A percentile compares a stretch with the other conserved stretches of the same genome.
Evolutionary conservation across 2,888 invertebrate species (phyloP).

Genomic region (Gastrophysa polygoni): DNA sequence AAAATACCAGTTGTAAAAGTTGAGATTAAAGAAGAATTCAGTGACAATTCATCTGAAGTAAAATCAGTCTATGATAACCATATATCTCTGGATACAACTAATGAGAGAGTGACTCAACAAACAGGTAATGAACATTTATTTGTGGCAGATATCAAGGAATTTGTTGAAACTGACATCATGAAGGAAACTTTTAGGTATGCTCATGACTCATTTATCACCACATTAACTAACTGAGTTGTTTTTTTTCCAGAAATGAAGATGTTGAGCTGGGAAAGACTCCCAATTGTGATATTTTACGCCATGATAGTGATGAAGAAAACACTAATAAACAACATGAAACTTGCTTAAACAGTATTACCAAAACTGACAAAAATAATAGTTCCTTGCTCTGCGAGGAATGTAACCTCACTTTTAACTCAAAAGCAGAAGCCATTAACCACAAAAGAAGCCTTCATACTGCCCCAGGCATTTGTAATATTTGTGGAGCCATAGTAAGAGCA

Average conservation of each 20-base stretch:
- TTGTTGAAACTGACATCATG: not conserved
- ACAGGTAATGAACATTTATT: not conserved
- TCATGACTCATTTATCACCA: no score
- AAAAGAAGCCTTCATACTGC: conserved; percentile 41
- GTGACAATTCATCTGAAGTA: not conserved
- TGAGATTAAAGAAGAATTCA: no score
- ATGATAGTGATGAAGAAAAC: conserved; percentile 8
- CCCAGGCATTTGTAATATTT: conserved; percentile 49
- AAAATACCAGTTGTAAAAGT: not conserved
- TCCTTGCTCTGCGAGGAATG: conserved; percentile 37
- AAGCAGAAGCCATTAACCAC: conserved; percentile 42
- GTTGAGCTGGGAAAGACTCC: not conserved
- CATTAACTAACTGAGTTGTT: no score
- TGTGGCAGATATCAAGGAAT: not conserved
- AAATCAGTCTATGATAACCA: not conserved
- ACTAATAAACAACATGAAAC: conserved; percentile 11
- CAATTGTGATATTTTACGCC: not conserved
- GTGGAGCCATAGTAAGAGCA: conserved; percentile 46
- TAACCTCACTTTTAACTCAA: conserved; percentile 40
- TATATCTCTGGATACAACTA: no score
- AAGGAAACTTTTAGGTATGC: no score
- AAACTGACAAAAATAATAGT: conserved; percentile 10
- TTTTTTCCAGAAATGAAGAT: not conserved
- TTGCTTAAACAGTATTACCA: conserved; percentile 10
- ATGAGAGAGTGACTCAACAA: no score